Conservation (phyloP, 2,888 invertebrate genomes). For the Octonoba sinensis region DNA sequence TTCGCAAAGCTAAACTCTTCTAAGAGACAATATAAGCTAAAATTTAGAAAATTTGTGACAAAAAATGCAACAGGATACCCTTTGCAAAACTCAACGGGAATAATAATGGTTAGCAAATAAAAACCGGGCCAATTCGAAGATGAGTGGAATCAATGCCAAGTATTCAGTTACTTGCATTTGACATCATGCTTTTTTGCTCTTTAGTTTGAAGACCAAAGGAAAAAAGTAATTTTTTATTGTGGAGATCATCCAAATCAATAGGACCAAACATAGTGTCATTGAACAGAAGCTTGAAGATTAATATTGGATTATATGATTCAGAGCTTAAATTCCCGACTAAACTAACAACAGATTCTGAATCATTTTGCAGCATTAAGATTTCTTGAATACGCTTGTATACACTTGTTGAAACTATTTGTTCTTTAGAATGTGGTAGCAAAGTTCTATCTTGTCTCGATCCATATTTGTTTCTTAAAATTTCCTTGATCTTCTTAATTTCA, state of each 20-base stretch:
- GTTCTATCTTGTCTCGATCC: no score
- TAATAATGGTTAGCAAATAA: conserved; percentile 12
- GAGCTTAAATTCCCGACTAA: no score
- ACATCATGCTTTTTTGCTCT: neutral
- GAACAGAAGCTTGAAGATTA: neutral
- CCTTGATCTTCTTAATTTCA: no score
- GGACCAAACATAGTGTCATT: neutral
- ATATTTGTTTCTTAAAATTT: no score
- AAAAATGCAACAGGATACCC: conserved; percentile 24
- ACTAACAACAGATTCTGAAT: no score
- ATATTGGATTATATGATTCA: neutral
- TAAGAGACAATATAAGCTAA: no score
- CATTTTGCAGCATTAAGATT: no score
- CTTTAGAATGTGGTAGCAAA: no score
- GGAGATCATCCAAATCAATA: neutral
- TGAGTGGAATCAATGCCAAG: conserved; percentile 5
- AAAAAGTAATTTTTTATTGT: no score
- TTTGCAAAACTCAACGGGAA: conserved; percentile 15
- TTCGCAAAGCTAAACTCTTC: conserved; percentile 7
- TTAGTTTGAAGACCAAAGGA: no score
- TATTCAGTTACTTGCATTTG: neutral
- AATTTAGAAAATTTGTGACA: neutral
- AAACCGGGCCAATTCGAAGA: neutral
- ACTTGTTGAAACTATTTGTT: no score
- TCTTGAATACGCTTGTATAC: no score